These are phyloP conservation scores for Hydrocynus forskahlii DNA, from an alignment of 2,797 vertebrate species.

Conservation along the genomic window DNA sequence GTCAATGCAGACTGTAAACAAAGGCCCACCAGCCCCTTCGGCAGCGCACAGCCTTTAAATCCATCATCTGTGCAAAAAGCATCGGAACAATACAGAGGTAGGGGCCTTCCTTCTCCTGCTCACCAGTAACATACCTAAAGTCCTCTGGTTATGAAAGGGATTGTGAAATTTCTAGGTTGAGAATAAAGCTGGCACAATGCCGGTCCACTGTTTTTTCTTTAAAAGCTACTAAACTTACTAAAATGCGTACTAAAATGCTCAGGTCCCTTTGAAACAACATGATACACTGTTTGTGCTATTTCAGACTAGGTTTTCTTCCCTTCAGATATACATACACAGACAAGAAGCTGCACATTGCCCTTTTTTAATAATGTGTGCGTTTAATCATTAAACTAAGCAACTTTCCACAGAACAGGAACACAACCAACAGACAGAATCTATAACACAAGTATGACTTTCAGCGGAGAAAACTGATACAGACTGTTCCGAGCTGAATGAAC, in stretches of 20 bases:
- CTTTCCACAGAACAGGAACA: neutral
- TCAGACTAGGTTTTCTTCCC: too few species aligned
- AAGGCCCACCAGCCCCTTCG: constrained; percentile 46
- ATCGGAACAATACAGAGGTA: constrained; percentile 24
- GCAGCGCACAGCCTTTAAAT: constrained; percentile 32
- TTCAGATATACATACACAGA: neutral
- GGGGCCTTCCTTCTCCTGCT: constrained; percentile 17
- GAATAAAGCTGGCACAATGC: neutral
- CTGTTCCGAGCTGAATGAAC: neutral
- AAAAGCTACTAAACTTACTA: too few species aligned
- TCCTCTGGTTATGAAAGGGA: neutral
- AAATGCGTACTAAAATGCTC: too few species aligned
- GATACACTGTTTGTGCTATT: too few species aligned
- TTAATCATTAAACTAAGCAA: neutral
- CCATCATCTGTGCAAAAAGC: constrained; percentile 36
- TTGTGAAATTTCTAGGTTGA: neutral
- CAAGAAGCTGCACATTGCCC: neutral
- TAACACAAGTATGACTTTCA: neutral
- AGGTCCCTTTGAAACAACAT: too few species aligned
- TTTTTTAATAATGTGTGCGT: constrained; percentile 2
- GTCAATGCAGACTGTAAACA: constrained; percentile 47
- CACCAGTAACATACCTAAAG: neutral
- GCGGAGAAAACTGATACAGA: neutral
- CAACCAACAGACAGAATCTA: neutral
- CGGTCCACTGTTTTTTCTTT: too few species aligned